Evolutionary conservation across 2,797 vertebrate species (phyloP).

Genomic region (Kryptopterus vitreolus): DNA sequence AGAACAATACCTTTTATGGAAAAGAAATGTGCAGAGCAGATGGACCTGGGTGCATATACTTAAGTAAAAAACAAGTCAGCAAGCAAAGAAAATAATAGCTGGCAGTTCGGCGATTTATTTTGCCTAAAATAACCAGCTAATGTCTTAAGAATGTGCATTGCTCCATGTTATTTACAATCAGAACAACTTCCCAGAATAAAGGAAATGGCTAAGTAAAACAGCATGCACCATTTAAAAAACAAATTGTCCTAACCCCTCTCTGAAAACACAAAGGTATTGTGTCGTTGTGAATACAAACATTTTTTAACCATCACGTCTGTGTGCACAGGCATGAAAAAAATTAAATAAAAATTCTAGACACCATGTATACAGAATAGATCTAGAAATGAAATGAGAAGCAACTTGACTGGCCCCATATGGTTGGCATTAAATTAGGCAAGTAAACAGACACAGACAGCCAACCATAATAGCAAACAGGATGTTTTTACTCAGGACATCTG

Average conservation of each 20-base stretch:
- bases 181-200: constrained; percentile 39
- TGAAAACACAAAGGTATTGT: constrained; percentile 22
- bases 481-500: background rate
- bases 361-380: background rate
- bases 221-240: constrained; percentile 14
- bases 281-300: constrained; percentile 7
- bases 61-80: constrained; percentile 40
- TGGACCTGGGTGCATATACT: constrained; percentile 49
- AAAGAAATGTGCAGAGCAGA: constrained; percentile 66
- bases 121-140: constrained; percentile 69
- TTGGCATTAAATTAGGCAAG: constrained; percentile 22
- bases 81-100: constrained; percentile 57
- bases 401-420: constrained; percentile 29
- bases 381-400: constrained; percentile 6
- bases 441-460: background rate
- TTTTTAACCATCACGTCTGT: background rate
- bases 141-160: constrained; percentile 64
- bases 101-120: constrained; percentile 68
- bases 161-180: constrained; percentile 60
- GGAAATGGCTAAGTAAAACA: constrained; percentile 42
- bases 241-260: constrained; percentile 8
- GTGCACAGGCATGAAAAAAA: background rate
- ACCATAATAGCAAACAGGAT: constrained; percentile 3
- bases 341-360: background rate
- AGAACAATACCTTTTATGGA: constrained; percentile 77